A percentile compares a stretch with the other conserved stretches of the same genome.
phyloP scores from a whole-genome alignment of 1,140 invertebrate species.

The Pseudachorutes palmiensis region DNA sequence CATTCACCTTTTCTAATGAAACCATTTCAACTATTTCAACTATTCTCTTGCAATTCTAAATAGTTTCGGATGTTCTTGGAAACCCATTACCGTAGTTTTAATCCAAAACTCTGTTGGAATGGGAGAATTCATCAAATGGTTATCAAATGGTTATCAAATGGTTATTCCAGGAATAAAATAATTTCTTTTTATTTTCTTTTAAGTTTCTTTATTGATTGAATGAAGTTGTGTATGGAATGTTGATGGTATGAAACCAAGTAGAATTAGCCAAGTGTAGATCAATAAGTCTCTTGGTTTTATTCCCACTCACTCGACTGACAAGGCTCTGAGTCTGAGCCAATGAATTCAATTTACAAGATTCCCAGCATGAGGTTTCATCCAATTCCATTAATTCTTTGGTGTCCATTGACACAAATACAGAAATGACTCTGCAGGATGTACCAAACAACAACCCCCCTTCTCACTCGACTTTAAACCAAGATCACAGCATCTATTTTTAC shows the following conservation, averaged over 20 bases:
- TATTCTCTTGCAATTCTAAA: too few relatives aligned
- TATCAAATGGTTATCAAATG: background rate
- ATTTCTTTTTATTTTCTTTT: background rate
- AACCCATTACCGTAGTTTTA: too few relatives aligned
- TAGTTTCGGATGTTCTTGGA: too few relatives aligned
- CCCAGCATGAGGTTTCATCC: too few relatives aligned
- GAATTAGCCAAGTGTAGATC: too few relatives aligned
- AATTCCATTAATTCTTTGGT: background rate
- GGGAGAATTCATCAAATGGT: background rate
- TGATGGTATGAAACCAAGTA: background rate
- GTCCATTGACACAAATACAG: background rate
- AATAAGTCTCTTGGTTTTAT: too few relatives aligned
- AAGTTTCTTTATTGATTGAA: background rate
- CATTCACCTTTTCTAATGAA: background rate
- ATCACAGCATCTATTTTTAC: too few relatives aligned
- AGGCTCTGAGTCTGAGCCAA: background rate
- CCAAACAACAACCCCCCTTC: background rate
- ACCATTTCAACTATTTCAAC: too few relatives aligned
- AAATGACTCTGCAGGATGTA: background rate
- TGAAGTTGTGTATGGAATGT: background rate
- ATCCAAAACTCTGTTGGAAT: too few relatives aligned
- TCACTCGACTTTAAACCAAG: background rate
- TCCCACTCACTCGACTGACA: background rate
- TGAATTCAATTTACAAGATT: too few relatives aligned
- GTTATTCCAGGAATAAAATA: background rate